Percentiles rank a stretch among this genome's conserved stretches.
phyloP scores from a whole-genome alignment of 2,113 vertebrate genomes.

The Scolopax mira region DNA sequence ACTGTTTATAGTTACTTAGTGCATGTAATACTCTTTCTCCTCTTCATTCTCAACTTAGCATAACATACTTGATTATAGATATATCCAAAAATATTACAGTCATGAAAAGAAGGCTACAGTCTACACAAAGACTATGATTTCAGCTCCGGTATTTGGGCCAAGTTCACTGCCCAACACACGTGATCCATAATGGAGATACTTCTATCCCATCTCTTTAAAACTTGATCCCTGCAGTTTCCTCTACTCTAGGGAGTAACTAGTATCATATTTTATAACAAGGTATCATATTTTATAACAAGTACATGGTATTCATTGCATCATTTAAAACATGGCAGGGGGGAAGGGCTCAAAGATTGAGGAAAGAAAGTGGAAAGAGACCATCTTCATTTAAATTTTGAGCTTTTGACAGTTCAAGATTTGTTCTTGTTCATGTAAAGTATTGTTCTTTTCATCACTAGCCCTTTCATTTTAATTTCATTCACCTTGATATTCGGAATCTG shows the following conservation, averaged over 20 bases:
- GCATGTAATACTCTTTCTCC: neutral
- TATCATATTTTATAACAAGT: neutral
- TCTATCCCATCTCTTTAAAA: too few relatives aligned
- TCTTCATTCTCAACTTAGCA: neutral
- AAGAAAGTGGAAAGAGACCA: neutral
- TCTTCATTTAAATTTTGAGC: neutral
- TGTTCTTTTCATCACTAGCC: neutral
- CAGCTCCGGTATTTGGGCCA: neutral
- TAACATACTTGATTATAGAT: neutral
- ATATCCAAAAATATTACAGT: neutral
- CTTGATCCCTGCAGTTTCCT: too few relatives aligned
- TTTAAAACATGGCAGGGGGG: neutral
- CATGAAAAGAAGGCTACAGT: neutral
- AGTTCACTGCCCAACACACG: neutral
- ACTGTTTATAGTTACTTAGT: slow-evolving; percentile 17
- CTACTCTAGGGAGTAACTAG: neutral
- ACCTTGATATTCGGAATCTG: neutral
- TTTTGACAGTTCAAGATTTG: neutral
- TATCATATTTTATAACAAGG: neutral
- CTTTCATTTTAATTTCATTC: neutral
- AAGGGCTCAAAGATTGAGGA: neutral
- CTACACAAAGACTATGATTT: neutral
- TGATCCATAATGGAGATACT: neutral
- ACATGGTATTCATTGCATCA: neutral
- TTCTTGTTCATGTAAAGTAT: neutral